A percentile compares a stretch with the other conserved stretches of the same genome.
phyloP scores from a whole-genome alignment of 2,113 vertebrate species.

The Polyodon spathula region DNA sequence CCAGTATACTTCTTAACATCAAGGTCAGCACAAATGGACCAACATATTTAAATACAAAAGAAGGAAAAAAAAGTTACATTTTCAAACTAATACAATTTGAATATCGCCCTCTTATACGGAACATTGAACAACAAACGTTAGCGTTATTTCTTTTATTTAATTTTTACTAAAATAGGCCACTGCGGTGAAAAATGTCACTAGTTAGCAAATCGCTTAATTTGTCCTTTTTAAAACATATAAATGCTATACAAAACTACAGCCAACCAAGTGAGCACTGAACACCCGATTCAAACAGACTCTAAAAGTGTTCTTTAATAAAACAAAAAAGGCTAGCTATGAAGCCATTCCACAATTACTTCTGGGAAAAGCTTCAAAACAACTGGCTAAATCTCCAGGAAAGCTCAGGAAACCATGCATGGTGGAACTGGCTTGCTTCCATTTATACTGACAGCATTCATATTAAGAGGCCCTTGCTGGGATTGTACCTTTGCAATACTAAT shows the following conservation, averaged over 20 bases:
- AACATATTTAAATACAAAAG: conserved; percentile 26
- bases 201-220: conserved; percentile 47
- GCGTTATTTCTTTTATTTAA: conserved; percentile 28
- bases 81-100: conserved; percentile 42
- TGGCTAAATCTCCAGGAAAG: background rate
- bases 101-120: conserved; percentile 34
- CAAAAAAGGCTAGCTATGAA: conserved; percentile 16
- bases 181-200: conserved; percentile 61
- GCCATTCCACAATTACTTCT: too few species aligned
- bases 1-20: conserved; percentile 18
- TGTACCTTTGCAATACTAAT: background rate
- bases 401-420: background rate
- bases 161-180: conserved; percentile 67
- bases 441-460: background rate
- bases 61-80: conserved; percentile 34
- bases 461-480: conserved; percentile 4
- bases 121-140: conserved; percentile 34
- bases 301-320: conserved; percentile 12
- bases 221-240: conserved; percentile 38
- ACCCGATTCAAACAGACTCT: conserved; percentile 12
- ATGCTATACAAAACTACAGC: conserved; percentile 42
- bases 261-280: conserved; percentile 19
- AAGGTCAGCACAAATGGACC: conserved; percentile 35
- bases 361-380: too few species aligned
- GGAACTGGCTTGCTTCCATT: background rate